A percentile compares a stretch with the other conserved stretches of the same genome.
These are phyloP conservation scores for Dryoscopus gambensis DNA, from an alignment of 2,113 vertebrate species.

Conservation along the genomic window DNA sequence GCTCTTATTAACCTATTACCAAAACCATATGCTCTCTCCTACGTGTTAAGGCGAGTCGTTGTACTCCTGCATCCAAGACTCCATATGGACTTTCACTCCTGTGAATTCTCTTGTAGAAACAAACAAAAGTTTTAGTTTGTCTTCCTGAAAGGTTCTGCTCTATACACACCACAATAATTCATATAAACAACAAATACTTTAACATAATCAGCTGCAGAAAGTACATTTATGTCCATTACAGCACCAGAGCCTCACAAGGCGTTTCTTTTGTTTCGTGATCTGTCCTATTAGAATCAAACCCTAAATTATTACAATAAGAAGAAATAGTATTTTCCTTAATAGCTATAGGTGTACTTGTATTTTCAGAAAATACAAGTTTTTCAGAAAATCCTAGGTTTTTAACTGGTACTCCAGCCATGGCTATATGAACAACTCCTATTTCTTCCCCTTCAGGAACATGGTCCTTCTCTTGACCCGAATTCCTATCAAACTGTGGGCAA, in stretches of 20 bases:
- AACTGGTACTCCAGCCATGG: not conserved
- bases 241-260: not conserved
- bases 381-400: not conserved
- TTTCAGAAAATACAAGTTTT: not conserved
- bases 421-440: not conserved
- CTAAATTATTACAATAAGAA: not conserved
- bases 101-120: not conserved
- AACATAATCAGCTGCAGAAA: not conserved
- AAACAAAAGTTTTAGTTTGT: not conserved
- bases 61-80: not conserved
- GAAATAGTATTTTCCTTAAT: not conserved
- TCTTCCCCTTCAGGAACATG: not conserved
- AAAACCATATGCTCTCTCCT: constrained; percentile 41
- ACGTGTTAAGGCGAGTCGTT: not conserved
- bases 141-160: not conserved
- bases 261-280: not conserved
- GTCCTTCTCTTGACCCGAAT: not conserved
- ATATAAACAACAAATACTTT: not conserved
- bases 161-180: not conserved
- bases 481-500: not conserved
- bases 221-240: not conserved
- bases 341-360: not conserved
- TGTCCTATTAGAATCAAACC: not conserved
- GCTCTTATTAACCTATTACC: constrained; percentile 46
- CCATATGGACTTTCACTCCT: not conserved